These are phyloP conservation scores for Gonioctena quinquepunctata DNA, from an alignment of 1,140 invertebrate species.

Conservation along the genomic window DNA sequence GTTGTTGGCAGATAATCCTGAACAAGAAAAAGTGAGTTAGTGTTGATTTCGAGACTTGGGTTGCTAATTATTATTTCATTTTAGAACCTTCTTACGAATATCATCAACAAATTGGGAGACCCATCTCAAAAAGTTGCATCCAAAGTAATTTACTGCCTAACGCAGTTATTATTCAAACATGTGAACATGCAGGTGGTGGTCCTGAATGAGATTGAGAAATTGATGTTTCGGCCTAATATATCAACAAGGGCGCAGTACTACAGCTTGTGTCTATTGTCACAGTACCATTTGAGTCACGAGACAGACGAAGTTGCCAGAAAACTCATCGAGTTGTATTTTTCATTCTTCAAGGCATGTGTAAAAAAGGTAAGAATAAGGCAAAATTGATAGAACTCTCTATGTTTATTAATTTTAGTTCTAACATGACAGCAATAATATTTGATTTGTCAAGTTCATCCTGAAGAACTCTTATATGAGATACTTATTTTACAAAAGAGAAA, in stretches of 20 bases:
- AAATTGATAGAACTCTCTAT: no score
- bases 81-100: constrained; percentile 74
- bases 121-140: constrained; percentile 85
- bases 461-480: no score
- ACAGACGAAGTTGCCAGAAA: constrained; percentile 78
- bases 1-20: constrained; percentile 79
- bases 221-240: constrained; percentile 87
- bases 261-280: constrained; percentile 87
- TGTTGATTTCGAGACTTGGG: not conserved
- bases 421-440: no score
- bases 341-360: constrained; percentile 91
- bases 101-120: constrained; percentile 97
- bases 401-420: no score
- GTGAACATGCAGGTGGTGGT: constrained; percentile 91
- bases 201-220: constrained; percentile 83
- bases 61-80: constrained; percentile 41
- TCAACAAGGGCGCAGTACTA: constrained; percentile 88
- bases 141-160: constrained; percentile 84
- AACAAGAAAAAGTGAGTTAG: constrained; percentile 80
- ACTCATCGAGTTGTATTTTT: constrained; percentile 90
- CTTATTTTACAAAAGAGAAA: no score
- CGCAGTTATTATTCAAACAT: constrained; percentile 81
- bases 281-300: constrained; percentile 73
- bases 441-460: no score
- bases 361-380: constrained; percentile 78